A percentile compares a stretch with the other conserved stretches of the same genome.
phyloP scores from a whole-genome alignment of 2,797 vertebrate species.

The Trematomus bernacchii region DNA sequence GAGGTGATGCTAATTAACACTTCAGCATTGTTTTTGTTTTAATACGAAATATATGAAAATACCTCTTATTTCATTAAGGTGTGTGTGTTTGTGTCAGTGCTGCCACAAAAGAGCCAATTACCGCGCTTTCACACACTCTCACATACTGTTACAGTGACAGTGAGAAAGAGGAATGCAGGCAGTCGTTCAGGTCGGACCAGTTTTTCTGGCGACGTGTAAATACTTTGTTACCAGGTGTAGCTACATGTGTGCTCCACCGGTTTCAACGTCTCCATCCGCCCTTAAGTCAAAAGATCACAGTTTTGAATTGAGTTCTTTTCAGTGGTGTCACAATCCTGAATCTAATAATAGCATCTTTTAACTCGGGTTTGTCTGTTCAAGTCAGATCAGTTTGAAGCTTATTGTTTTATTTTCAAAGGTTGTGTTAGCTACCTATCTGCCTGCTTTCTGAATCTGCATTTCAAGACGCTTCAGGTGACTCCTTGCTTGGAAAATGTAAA shows the following conservation, averaged over 20 bases:
- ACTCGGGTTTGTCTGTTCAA: neutral
- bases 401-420: neutral
- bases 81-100: conserved; percentile 1
- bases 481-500: neutral
- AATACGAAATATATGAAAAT: conserved; percentile 8
- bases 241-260: neutral
- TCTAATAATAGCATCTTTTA: neutral
- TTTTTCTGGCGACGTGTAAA: conserved; percentile 46
- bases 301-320: neutral
- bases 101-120: conserved; percentile 26
- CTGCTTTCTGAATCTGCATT: neutral
- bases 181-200: conserved; percentile 51
- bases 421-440: neutral
- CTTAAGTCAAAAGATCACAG: too few species aligned
- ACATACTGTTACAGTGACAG: neutral
- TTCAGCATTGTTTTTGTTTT: neutral
- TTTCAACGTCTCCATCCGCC: conserved; percentile 1
- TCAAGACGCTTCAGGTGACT: neutral
- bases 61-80: conserved; percentile 15
- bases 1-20: conserved; percentile 56
- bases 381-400: neutral
- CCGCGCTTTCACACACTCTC: neutral
- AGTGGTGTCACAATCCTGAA: neutral
- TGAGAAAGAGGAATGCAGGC: conserved; percentile 44
- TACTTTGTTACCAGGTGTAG: neutral